Base-by-base conservation (phyloP, 1,140 invertebrate species). In the Odontomachus brunneus region DNA sequence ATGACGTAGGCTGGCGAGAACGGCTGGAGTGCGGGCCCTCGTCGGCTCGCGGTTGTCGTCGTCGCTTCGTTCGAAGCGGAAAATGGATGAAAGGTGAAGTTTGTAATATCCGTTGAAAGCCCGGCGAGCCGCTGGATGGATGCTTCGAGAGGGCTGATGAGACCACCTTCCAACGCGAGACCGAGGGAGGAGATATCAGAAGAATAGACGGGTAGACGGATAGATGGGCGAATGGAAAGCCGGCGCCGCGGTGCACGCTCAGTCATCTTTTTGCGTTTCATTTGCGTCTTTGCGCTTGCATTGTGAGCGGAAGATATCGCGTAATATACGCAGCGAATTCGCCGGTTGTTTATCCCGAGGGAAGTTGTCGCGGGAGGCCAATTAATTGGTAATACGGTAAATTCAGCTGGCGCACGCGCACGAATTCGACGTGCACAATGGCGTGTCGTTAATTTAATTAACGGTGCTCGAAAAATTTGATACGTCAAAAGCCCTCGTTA, bases 91-190 rank as follows among this genome's bases (percentile, higher is more conserved):
- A 89, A 89, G 87, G 84, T 88, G 84, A 84, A 82, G 81, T 84
- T 89, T 89, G 82, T 88, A 88, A 88, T 89, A 88, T 89, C 83
- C 84, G 84, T 22, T 89, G 87, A 88, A 86, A 89, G 87, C 83
- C 60, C 62, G 82, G 86, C 60, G 84, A 89, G 62, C 81, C 38
- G 55, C 49, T 71, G 65, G 85, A 87, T 87, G 82, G 85, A 88
- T 86, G 87, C 83, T 85, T 85, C 83, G 78, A 84, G 86, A 80
- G 82, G 74, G 74, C 51, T 22, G 81, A 67, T 83, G 67, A 74
- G 67, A 84, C 67, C 83, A 87, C 81, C 73, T 15, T 29, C 11
- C 22, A 17, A 3, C 17, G 82, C 62, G 19, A 71, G 49, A 65
- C 29, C 12, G 15, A 12, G 17, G 24, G 53, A 62, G 65, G 71